Conservation (phyloP, 2,113 vertebrate genomes). For the Oryzias javanicus region DNA sequence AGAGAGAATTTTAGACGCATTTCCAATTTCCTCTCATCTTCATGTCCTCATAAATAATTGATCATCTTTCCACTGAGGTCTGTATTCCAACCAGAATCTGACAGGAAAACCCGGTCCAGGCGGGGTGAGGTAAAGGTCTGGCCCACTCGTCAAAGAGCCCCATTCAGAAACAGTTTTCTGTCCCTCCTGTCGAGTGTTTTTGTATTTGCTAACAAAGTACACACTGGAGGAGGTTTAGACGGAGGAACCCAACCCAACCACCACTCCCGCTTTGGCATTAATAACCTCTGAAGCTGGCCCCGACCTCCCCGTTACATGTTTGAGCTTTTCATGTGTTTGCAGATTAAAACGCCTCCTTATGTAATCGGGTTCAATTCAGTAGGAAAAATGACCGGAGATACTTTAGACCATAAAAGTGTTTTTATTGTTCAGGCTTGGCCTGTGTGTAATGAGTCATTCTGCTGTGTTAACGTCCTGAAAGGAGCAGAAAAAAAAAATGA, state of each 20-base stretch:
- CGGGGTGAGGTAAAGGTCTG: conserved; percentile 44
- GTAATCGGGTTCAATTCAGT: conserved; percentile 21
- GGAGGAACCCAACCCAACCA: conserved; percentile 22
- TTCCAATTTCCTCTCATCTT: background rate
- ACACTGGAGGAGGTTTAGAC: conserved; percentile 30
- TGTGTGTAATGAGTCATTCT: background rate
- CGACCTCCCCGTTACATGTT: conserved; percentile 13
- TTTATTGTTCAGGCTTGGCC: conserved; percentile 6
- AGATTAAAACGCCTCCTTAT: conserved; percentile 35
- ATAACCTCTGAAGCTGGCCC: conserved; percentile 24
- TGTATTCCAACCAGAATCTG: conserved; percentile 1
- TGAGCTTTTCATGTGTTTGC: conserved; percentile 31
- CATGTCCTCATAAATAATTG: background rate
- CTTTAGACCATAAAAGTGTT: conserved; percentile 12
- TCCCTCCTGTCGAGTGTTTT: conserved; percentile 10
- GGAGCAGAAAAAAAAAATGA: background rate
- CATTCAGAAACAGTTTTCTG: conserved; percentile 14
- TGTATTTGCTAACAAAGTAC: conserved; percentile 46
- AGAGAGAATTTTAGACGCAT: too few relatives aligned
- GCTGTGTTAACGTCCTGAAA: background rate
- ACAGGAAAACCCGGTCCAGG: conserved; percentile 29
- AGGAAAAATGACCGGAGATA: conserved; percentile 17
- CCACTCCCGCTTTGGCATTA: conserved; percentile 50
- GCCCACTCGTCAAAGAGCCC: conserved; percentile 37
- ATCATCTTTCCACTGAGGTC: conserved; percentile 2